These are phyloP conservation scores for Cromileptes altivelis DNA, from an alignment of 2,113 vertebrate species.

Conservation along the genomic window DNA sequence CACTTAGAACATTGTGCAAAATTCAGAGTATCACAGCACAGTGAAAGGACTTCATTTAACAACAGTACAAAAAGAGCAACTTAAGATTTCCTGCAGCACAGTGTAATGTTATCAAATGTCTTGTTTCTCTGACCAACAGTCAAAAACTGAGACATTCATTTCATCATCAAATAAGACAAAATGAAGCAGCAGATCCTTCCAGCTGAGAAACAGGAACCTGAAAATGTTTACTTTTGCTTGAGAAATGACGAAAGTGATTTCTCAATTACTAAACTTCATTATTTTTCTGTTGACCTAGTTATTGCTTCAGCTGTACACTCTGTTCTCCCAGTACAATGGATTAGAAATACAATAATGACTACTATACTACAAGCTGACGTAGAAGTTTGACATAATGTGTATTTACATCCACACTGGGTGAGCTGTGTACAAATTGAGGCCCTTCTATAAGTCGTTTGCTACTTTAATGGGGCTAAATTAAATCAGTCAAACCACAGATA, in stretches of 20 bases:
- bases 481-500: background rate
- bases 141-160: background rate
- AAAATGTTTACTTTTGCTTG: background rate
- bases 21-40: background rate
- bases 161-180: background rate
- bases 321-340: background rate
- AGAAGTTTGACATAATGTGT: background rate
- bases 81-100: too few species aligned
- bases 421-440: background rate
- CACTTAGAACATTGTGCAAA: background rate
- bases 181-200: background rate
- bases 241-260: background rate
- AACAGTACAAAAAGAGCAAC: background rate
- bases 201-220: background rate
- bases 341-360: background rate
- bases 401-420: too few species aligned
- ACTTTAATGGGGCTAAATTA: background rate
- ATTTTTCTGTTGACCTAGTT: background rate
- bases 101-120: too few species aligned
- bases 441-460: accelerated
- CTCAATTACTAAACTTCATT: background rate
- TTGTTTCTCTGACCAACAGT: too few species aligned
- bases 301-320: background rate
- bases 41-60: background rate
- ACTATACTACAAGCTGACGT: background rate